Percentiles rank a stretch among this genome's conserved stretches.
Evolutionary conservation across 2,113 vertebrate species (phyloP).

Genomic region (Eurypyga helias): DNA sequence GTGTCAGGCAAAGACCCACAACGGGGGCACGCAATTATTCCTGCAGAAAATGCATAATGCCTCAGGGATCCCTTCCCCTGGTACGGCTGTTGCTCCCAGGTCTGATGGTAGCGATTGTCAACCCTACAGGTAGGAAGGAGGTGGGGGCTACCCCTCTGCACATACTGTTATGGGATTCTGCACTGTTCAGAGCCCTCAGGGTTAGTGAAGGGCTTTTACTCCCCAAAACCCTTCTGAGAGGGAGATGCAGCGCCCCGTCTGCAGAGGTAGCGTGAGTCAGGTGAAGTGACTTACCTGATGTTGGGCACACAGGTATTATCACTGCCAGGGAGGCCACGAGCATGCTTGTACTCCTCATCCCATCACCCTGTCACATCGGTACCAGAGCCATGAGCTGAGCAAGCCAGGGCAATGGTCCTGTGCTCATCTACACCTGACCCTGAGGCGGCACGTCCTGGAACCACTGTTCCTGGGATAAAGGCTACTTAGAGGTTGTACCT

Average conservation of each 20-base stretch:
- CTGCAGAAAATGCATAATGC: rapidly evolving
- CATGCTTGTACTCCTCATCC: background rate
- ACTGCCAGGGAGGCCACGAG: rapidly evolving
- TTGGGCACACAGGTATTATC: background rate
- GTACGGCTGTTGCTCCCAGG: background rate
- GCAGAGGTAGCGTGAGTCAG: background rate
- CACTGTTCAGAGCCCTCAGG: background rate
- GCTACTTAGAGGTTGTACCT: background rate
- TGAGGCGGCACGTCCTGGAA: background rate
- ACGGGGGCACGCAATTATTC: background rate
- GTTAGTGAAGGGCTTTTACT: background rate
- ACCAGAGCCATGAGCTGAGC: background rate
- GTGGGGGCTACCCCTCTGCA: background rate
- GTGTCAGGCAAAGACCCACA: background rate
- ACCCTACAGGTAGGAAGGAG: background rate
- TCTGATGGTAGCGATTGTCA: background rate
- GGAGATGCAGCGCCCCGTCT: rapidly evolving
- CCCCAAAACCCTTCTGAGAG: background rate
- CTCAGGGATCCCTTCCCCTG: background rate
- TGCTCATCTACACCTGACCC: background rate
- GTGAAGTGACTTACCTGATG: background rate
- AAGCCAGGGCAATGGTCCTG: background rate
- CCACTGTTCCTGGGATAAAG: background rate
- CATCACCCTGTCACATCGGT: background rate
- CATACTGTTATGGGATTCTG: rapidly evolving